Evolutionary conservation across 1,140 invertebrate genomes (phyloP).

Genomic region (Drosophila sulfurigaster): DNA sequence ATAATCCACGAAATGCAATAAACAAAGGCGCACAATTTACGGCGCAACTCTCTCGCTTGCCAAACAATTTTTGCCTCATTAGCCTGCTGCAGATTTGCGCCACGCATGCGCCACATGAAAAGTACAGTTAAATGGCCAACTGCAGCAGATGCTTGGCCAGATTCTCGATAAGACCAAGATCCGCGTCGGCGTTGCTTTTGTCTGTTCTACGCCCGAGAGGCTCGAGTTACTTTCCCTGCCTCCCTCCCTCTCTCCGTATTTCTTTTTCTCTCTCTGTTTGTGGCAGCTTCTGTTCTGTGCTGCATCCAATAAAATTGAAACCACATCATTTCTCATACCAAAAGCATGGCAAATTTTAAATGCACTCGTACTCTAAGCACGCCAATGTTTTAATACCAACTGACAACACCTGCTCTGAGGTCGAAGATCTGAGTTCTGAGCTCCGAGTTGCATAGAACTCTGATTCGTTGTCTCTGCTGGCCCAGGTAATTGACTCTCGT

Average conservation of each 20-base stretch:
- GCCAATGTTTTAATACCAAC: conserved; percentile 28
- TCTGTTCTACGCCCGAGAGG: conserved; percentile 7
- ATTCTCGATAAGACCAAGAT: conserved; percentile 45
- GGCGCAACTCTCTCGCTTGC: conserved; percentile 7
- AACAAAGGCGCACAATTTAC: conserved; percentile 33
- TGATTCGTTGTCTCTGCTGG: conserved; percentile 12
- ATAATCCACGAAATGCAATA: conserved; percentile 32
- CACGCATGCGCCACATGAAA: conserved; percentile 49
- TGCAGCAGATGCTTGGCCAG: conserved; percentile 37
- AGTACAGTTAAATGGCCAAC: conserved; percentile 59
- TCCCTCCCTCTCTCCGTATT: not conserved
- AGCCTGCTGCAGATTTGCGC: conserved; percentile 47
- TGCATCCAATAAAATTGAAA: conserved; percentile 48
- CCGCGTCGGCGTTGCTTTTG: conserved; percentile 36
- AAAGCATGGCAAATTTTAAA: conserved; percentile 73
- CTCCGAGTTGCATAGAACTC: conserved; percentile 27
- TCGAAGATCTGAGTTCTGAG: not conserved
- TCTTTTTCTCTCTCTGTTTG: too few relatives aligned
- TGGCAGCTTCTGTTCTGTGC: conserved; percentile 47
- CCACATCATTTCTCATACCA: conserved; percentile 39
- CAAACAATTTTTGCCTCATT: conserved; percentile 59
- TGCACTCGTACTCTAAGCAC: conserved; percentile 58
- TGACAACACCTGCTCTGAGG: conserved; percentile 51
- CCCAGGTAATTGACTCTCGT: conserved; percentile 34
- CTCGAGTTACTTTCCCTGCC: not conserved